Evolutionary conservation across 1,140 invertebrate species (phyloP), one percentile per base, ranked within the genome.

Genomic region (Drosophila fuyamai): DNA sequence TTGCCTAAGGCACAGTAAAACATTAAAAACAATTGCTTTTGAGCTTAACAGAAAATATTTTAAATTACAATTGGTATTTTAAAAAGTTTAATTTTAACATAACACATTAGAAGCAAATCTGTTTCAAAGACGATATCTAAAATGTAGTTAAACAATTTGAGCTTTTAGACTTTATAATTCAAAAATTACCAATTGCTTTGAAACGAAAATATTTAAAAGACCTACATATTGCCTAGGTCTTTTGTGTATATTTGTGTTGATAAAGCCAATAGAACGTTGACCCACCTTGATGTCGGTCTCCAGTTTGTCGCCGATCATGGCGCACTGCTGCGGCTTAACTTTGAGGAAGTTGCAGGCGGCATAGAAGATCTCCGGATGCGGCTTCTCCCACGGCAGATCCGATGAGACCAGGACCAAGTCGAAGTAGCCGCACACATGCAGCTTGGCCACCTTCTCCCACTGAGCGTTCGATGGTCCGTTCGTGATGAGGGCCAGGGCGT

Each of bases 291-390:
- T 97, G 92, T 97, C 97, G 9, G 96, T 97, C 91, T 97, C 96
- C 65, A 97, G 90, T 90, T 96, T 97, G 85, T 97, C 97, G 9
- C 97, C 97, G 77, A 97, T 95, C 96, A 98, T 97, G 71, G 97
- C 94, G 92, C 96, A 97, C 75, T 95, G 94, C 14, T 94, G 91
- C 0, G 96, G 95, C 75, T 94, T 93, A 8, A 97, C 95, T 62
- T 94, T 94, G 38, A 97, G 94, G 78, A 93, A 94, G 79, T 95
- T 94, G 93, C 96, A 97, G 7, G 96, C 96, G 71, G 96, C 94
- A 56, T 95, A 93, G 90, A 97, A 96, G 91, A 97, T 97, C 86
- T 95, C 94, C 61, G 95, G 93, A 80, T 97, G 94, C 1, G 97
- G 96, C 89, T 97, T 97, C 92, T 97, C 96, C 95, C 96, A 97